Conservation (phyloP, 2,113 vertebrate species). For the Sisor rabdophorus region DNA sequence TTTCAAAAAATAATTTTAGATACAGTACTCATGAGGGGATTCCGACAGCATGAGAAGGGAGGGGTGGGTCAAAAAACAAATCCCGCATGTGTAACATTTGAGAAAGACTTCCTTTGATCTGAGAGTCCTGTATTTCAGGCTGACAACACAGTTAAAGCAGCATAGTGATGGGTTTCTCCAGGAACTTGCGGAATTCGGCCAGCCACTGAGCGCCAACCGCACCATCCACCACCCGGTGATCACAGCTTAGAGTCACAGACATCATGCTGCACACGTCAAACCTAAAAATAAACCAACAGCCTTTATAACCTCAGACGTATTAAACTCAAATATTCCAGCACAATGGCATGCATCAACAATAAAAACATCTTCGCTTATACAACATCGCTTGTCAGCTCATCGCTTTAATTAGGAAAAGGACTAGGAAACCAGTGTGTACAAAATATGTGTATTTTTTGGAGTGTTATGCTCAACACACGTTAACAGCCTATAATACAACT, state of each 20-base stretch:
- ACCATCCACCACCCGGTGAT: constrained; percentile 51
- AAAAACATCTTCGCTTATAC: too few species aligned
- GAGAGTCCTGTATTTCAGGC: constrained; percentile 26
- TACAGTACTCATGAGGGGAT: background rate
- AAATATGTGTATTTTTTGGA: too few species aligned
- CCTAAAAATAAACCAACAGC: constrained; percentile 59
- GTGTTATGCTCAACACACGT: too few species aligned
- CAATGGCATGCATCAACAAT: too few species aligned
- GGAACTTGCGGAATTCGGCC: constrained; percentile 49
- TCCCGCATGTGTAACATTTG: constrained; percentile 21
- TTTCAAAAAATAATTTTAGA: background rate
- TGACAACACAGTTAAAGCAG: constrained; percentile 34
- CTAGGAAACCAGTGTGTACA: too few species aligned
- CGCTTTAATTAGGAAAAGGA: too few species aligned
- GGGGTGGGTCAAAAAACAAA: background rate
- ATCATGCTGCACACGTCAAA: constrained; percentile 90
- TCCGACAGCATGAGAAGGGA: background rate
- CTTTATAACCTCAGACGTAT: background rate
- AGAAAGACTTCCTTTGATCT: constrained; percentile 27
- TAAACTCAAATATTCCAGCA: background rate
- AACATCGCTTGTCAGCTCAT: too few species aligned
- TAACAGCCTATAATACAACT: too few species aligned
- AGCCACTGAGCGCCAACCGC: constrained; percentile 50
- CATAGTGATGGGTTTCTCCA: constrained; percentile 49
- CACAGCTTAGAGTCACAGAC: constrained; percentile 83